Evolutionary conservation across 1,140 invertebrate genomes (phyloP), one percentile per base, ranked within the genome.

Genomic region (Anadara kagoshimensis): DNA sequence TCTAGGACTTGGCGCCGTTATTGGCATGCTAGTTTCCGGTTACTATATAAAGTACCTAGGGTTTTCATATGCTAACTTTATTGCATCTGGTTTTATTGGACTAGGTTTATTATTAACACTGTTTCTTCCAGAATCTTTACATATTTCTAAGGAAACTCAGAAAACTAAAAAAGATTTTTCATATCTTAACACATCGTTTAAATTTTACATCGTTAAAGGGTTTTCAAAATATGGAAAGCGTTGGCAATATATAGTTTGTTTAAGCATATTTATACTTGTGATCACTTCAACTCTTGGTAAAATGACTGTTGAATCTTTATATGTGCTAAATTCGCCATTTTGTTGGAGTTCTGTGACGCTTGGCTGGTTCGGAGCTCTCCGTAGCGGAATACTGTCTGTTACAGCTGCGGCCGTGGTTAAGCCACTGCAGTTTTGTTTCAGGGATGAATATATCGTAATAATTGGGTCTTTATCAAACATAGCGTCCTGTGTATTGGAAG

Each of bases 281-380:
- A 20, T 20, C 1, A 18, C 70, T 22, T 29, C 43, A 2, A 57
- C 49, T n/a, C 36, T 59, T 4, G 73, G 73, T 14, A 43, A 57
- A 47, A 8, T 18, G 12, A 56, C 11, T 22, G 54, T 66, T 1
- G 73, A 75, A 67, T 66, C 64, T 29, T 36, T 75, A 1, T 75
- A 66, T 45, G 45, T 66, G 20, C 41, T 75, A 11, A 75, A 75
- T 66, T 20, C 29, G 24, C 73, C 68, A 18, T 70, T 75, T 53
- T 75, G 68, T 70, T 75, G 73, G 73, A 51, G 58, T 20, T 75
- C 73, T n/a, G 68, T 70, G 12, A 44, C 41, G 18, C 41, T 75
- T 45, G 73, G 73, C 14, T 75, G 68, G 68, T 75, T 47, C 41
- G 62, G 62, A 7, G 29, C 62, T 20, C 12, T 64, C 12, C 14